A percentile compares a stretch with the other conserved stretches of the same genome.
Evolutionary conservation across 2,113 vertebrate species (phyloP).

Genomic region (Serinus canaria): DNA sequence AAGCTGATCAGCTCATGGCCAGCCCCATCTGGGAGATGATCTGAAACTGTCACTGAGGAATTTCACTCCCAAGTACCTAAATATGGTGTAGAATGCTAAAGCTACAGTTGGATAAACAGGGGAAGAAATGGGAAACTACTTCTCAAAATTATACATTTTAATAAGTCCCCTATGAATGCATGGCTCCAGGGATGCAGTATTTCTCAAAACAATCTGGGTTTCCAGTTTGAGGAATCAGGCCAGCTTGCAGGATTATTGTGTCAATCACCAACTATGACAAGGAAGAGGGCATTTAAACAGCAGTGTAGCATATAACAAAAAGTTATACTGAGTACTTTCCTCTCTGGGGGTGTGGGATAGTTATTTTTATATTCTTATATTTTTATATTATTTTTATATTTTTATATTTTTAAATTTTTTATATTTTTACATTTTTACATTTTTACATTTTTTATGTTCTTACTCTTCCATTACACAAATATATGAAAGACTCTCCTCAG

Average conservation of each 20-base stretch:
- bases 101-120: neutral
- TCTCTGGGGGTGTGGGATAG: neutral
- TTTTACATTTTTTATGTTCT: neutral
- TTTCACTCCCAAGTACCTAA: neutral
- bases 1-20: neutral
- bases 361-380: neutral
- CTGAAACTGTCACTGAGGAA: neutral
- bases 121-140: neutral
- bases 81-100: neutral
- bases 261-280: neutral
- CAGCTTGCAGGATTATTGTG: neutral
- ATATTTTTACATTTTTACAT: no score
- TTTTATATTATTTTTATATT: no score
- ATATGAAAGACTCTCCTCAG: neutral
- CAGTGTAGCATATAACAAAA: neutral
- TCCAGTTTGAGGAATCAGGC: neutral
- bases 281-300: neutral
- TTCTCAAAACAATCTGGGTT: neutral
- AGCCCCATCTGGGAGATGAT: neutral
- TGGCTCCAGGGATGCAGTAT: neutral
- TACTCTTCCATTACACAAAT: neutral
- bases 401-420: neutral
- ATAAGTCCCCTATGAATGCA: neutral
- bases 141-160: neutral
- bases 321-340: neutral